These are phyloP conservation scores for Channa argus DNA, from an alignment of 2,113 vertebrate genomes.

Conservation along the genomic window DNA sequence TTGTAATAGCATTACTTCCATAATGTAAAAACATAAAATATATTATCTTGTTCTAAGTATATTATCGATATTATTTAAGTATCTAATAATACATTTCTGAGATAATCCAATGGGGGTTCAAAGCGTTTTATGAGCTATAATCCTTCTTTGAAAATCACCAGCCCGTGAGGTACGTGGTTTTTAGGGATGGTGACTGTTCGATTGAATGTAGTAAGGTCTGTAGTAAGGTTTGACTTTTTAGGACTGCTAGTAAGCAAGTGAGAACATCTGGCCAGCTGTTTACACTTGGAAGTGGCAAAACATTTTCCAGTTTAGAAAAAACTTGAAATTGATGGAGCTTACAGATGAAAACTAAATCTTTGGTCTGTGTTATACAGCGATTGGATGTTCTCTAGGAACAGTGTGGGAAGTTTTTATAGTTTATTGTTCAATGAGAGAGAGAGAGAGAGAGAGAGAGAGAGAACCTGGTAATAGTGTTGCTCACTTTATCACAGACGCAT, in stretches of 20 bases:
- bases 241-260: conserved; percentile 37
- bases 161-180: conserved; percentile 4
- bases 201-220: conserved; percentile 25
- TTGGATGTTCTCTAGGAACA: neutral
- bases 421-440: neutral
- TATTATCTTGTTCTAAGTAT: neutral
- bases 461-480: neutral
- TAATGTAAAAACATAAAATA: conserved; percentile 13
- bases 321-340: conserved; percentile 17
- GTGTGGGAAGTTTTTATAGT: neutral
- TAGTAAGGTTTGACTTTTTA: conserved; percentile 14
- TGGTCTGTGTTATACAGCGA: neutral
- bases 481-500: neutral
- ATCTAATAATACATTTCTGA: conserved; percentile 21
- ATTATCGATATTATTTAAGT: no score
- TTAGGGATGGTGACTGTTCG: conserved; percentile 2
- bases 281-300: conserved; percentile 35
- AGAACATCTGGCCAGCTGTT: conserved; percentile 61
- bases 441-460: neutral
- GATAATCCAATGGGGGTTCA: conserved; percentile 32
- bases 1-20: neutral
- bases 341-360: conserved; percentile 10
- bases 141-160: conserved; percentile 34
- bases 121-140: conserved; percentile 24
- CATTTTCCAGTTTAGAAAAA: conserved; percentile 22